Conservation (phyloP, 92 coral and sea anemone species). For the Heteractis magnifica region DNA sequence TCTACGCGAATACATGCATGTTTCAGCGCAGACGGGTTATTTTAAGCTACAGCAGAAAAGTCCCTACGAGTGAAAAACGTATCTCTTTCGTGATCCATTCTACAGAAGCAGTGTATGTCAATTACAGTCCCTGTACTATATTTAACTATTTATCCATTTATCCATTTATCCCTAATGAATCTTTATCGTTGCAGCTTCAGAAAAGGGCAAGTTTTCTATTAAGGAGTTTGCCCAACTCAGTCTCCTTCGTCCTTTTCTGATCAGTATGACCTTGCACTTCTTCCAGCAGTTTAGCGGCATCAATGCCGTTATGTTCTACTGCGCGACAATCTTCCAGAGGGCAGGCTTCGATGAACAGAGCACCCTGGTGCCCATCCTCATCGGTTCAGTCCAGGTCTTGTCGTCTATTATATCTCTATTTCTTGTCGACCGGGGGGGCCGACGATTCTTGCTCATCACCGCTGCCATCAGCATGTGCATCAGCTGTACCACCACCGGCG, state of each 20-base stretch:
- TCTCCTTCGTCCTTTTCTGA: constrained; percentile 64
- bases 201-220: constrained; percentile 44
- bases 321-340: constrained; percentile 76
- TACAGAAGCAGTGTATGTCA: neutral
- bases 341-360: constrained; percentile 74
- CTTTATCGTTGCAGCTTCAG: constrained; percentile 21
- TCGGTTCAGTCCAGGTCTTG: constrained; percentile 71
- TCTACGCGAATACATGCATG: too few relatives aligned
- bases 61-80: too few relatives aligned
- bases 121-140: neutral
- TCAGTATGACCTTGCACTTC: constrained; percentile 73
- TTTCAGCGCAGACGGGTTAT: too few relatives aligned
- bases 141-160: neutral
- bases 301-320: constrained; percentile 84
- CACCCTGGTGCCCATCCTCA: constrained; percentile 69
- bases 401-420: constrained; percentile 60
- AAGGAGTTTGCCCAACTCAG: constrained; percentile 65
- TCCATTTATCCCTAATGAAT: neutral
- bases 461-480: constrained; percentile 69
- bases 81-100: neutral
- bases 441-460: constrained; percentile 69
- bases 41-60: too few relatives aligned
- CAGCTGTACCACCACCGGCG: constrained; percentile 63
- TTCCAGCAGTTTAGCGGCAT: constrained; percentile 84
- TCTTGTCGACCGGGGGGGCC: constrained; percentile 84